Percentiles rank a stretch among this genome's conserved stretches.
These are phyloP conservation scores for Eristalis arbustorum DNA, from an alignment of 2,888 invertebrate species.

Conservation along the genomic window DNA sequence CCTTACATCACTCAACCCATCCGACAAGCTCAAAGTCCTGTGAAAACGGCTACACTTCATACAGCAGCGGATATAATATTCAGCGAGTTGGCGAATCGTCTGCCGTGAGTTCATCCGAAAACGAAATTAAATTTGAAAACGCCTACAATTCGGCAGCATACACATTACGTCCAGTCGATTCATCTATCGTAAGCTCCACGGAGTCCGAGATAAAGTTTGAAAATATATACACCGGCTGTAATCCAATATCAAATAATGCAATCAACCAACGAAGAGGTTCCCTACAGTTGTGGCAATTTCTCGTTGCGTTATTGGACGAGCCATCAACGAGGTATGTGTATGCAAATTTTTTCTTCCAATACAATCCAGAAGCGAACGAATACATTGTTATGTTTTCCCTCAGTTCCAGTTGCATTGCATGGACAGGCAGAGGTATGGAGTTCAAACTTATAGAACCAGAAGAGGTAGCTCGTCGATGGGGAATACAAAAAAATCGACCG, in stretches of 20 bases:
- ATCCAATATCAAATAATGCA: conserved; percentile 76
- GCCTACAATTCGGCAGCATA: conserved; percentile 79
- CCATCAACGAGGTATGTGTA: conserved; percentile 81
- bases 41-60: conserved; percentile 71
- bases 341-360: neutral
- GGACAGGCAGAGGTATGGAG: conserved; percentile 97
- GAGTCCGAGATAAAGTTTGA: conserved; percentile 78
- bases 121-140: conserved; percentile 78
- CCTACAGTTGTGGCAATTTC: conserved; percentile 96
- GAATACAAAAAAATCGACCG: conserved; percentile 96
- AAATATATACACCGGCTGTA: conserved; percentile 76
- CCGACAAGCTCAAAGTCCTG: conserved; percentile 58
- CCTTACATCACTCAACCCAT: conserved; percentile 53
- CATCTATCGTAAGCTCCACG: conserved; percentile 77
- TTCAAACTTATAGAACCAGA: conserved; percentile 98
- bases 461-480: conserved; percentile 97
- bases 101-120: conserved; percentile 72
- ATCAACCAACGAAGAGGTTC: conserved; percentile 88
- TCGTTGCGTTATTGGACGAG: conserved; percentile 90
- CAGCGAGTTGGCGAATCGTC: conserved; percentile 74
- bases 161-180: conserved; percentile 77
- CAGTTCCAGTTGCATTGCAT: conserved; percentile 92
- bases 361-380: neutral
- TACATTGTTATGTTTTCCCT: neutral
- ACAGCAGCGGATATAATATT: conserved; percentile 72